Percentiles rank a stretch among this genome's conserved stretches.
Evolutionary conservation across 2,113 vertebrate genomes (phyloP).

Genomic region (Stomatorhinus ivindoensis): DNA sequence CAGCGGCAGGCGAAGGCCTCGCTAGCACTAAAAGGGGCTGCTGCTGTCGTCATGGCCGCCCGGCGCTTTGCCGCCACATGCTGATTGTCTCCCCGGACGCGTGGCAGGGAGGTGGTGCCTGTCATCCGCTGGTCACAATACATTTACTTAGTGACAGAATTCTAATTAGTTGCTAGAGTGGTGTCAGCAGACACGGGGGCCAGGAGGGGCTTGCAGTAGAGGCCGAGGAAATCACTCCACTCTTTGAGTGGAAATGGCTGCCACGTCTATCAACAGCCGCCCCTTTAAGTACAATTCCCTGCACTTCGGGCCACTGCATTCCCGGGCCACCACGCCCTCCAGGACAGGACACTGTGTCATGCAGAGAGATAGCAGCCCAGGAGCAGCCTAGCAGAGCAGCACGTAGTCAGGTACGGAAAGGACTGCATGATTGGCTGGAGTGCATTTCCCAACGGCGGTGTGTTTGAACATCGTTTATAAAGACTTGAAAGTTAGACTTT

Average conservation of each 20-base stretch:
- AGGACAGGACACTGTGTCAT: not conserved
- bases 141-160: constrained; percentile 99
- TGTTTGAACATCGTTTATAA: not conserved
- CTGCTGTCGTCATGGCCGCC: constrained; percentile 74
- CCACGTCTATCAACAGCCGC: constrained; percentile 17
- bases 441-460: not conserved
- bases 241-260: constrained; percentile 34
- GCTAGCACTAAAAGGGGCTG: constrained; percentile 83
- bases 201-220: constrained; percentile 33
- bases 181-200: constrained; percentile 64
- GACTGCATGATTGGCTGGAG: not conserved
- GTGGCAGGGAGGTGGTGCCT: constrained; percentile 60
- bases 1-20: constrained; percentile 70
- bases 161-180: constrained; percentile 96
- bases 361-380: not conserved
- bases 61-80: constrained; percentile 78
- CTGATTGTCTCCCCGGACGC: constrained; percentile 78
- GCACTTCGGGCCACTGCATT: not conserved
- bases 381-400: not conserved
- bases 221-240: constrained; percentile 22
- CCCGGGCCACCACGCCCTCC: not conserved
- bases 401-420: not conserved
- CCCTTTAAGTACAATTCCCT: not conserved
- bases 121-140: constrained; percentile 95
- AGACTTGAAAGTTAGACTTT: not conserved